phyloP scores from a whole-genome alignment of 2,888 invertebrate genomes.

The Leistus spinibarbis region DNA sequence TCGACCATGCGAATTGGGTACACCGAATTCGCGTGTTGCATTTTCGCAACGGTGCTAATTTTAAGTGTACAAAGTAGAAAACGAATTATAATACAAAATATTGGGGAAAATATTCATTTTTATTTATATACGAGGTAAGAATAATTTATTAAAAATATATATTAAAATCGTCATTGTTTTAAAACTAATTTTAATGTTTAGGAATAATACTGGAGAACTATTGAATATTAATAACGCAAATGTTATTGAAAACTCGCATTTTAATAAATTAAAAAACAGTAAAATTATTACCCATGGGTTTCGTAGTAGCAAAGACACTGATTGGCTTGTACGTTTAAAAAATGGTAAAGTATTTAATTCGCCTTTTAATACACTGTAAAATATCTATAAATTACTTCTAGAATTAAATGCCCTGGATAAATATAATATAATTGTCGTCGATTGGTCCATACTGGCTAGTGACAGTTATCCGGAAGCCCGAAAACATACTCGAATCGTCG shows the following conservation, averaged over 20 bases:
- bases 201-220: constrained; percentile 41
- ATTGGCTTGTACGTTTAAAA: constrained; percentile 52
- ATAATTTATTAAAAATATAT: not conserved
- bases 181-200: not conserved
- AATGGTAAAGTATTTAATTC: constrained; percentile 46
- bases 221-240: constrained; percentile 45
- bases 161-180: not conserved
- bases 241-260: constrained; percentile 47
- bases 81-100: not conserved
- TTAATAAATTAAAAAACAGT: constrained; percentile 48
- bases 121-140: constrained; percentile 31
- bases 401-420: constrained; percentile 44
- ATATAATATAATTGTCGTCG: constrained; percentile 61
- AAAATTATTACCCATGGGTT: constrained; percentile 53
- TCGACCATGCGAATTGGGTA: not conserved
- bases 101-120: constrained; percentile 4
- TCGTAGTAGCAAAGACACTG: constrained; percentile 50
- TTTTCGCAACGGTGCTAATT: not conserved
- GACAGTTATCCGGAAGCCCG: constrained; percentile 59
- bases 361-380: not conserved
- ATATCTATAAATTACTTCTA: not conserved
- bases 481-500: constrained; percentile 57
- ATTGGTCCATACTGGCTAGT: constrained; percentile 62
- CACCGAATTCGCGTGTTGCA: not conserved
- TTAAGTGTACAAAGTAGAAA: not conserved